Percentiles rank a stretch among this genome's conserved stretches.
These are phyloP conservation scores for Danionella dracula DNA, from an alignment of 2,797 vertebrate genomes.

Conservation along the genomic window DNA sequence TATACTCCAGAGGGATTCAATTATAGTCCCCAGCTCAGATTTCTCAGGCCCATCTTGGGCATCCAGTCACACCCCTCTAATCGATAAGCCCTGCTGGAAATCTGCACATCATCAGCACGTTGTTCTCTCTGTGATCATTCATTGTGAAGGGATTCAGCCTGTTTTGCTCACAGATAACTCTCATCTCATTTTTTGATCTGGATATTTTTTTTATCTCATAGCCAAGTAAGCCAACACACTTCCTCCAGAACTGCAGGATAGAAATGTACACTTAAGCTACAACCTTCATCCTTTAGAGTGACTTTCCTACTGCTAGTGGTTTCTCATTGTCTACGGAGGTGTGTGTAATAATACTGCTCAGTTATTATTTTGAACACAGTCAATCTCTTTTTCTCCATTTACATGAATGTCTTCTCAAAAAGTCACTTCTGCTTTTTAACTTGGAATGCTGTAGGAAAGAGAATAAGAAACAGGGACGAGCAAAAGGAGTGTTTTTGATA, in stretches of 20 bases:
- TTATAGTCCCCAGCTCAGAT: constrained; percentile 42
- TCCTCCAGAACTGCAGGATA: no score
- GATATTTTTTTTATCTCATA: no score
- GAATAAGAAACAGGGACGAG: neutral
- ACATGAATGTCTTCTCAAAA: constrained; percentile 34
- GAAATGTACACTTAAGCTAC: no score
- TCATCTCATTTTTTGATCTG: neutral
- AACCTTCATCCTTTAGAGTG: no score
- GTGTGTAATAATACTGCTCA: constrained; percentile 17
- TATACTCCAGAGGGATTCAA: constrained; percentile 46
- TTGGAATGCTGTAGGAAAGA: constrained; percentile 25
- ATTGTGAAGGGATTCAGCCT: neutral
- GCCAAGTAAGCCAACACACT: no score
- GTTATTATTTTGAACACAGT: constrained; percentile 37
- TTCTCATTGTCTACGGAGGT: constrained; percentile 20
- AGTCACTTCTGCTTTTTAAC: constrained; percentile 24
- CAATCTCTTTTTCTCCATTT: constrained; percentile 28
- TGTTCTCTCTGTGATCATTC: neutral
- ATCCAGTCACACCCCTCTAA: constrained; percentile 44
- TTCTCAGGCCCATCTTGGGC: constrained; percentile 35
- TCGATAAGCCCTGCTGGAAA: constrained; percentile 39
- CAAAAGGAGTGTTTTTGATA: no score
- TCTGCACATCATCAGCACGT: neutral
- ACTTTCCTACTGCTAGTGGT: no score
- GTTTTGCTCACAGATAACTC: neutral